A percentile compares a stretch with the other conserved stretches of the same genome.
phyloP scores from a whole-genome alignment of 2,888 invertebrate genomes.

The Ecdyonurus torrentis region DNA sequence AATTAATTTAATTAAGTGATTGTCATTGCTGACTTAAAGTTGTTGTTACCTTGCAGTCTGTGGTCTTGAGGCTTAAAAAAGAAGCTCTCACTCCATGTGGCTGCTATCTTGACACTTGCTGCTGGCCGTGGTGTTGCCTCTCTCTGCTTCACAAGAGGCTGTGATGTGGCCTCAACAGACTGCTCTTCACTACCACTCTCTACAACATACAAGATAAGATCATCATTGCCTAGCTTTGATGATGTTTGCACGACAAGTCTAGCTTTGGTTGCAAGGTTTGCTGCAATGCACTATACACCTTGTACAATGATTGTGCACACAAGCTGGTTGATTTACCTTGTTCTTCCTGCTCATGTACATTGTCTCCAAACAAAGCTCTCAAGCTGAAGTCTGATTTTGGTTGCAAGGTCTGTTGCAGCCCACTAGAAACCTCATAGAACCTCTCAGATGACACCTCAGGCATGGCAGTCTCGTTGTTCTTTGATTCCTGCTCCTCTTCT shows the following conservation, averaged over 20 bases:
- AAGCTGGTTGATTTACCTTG: not conserved
- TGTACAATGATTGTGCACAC: not conserved
- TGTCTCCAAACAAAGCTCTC: not conserved
- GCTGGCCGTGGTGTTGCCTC: not conserved
- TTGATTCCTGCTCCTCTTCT: not conserved
- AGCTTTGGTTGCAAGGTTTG: too few relatives aligned
- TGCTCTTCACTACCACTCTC: too few relatives aligned
- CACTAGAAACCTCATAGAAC: not conserved
- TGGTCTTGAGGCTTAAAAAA: not conserved
- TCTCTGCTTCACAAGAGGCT: too few relatives aligned
- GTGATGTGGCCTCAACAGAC: too few relatives aligned
- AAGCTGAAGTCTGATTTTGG: not conserved
- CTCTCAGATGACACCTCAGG: not conserved
- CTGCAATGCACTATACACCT: too few relatives aligned
- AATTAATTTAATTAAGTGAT: too few relatives aligned
- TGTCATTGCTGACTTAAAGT: too few relatives aligned
- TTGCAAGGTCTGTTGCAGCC: not conserved
- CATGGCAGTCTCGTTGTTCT: not conserved
- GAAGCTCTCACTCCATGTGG: not conserved
- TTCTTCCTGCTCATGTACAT: not conserved
- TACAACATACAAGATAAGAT: too few relatives aligned
- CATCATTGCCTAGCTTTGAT: too few relatives aligned
- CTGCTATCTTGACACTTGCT: not conserved
- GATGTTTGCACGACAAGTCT: too few relatives aligned
- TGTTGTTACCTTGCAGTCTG: not conserved